Evolutionary conservation across 2,888 invertebrate genomes (phyloP), one percentile per base, ranked within the genome.

Genomic region (Orchesellides sinensis): DNA sequence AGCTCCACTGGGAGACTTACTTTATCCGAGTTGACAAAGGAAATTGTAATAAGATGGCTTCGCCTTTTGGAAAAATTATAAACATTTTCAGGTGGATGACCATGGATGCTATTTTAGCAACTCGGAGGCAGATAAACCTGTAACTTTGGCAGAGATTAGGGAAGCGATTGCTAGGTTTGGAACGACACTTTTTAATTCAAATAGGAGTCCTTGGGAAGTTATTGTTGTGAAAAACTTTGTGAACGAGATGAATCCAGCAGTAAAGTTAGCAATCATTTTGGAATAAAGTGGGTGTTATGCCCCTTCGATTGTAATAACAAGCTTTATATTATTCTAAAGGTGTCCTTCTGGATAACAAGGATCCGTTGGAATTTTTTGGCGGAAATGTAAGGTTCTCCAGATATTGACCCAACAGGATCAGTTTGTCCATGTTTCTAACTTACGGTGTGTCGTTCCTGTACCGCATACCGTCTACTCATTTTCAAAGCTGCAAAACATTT

Each of bases 21-120:
- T 63, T 27, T 81, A 81, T 49, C 81, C 81, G 81, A 81, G 52
- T 17, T 81, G n/a, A 61, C 52, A 6, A 73, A 81, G 23, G 74
- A 49, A 45, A 59, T 81, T 74, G 81, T 81, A 5, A 66, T 1
- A n/a, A 66, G 68, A 23, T 74, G 81, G 81, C n/a, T 81, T 74
- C 49, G 74, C 52, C 8, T 81, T 72, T 66, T 81, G 74, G 73
- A 25, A 21, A 21, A 59, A 56, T 52, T 47, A 74, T n/a, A 74
- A 81, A 27, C 49, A 81, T 27, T 81, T 81, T 40, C 21, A 40
- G 10, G 49, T 81, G 12, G 74, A 68, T 1, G 29, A 73, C 14
- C 81, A 81, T 40, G 40, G 73, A 6, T 23, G 47, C 10, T 32
- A 81, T 14, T 32, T 73, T 19, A 40, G 74, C 21, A 23, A 40